Evolutionary conservation across 2,113 vertebrate genomes (phyloP).

Genomic region (Mustela lutreola): DNA sequence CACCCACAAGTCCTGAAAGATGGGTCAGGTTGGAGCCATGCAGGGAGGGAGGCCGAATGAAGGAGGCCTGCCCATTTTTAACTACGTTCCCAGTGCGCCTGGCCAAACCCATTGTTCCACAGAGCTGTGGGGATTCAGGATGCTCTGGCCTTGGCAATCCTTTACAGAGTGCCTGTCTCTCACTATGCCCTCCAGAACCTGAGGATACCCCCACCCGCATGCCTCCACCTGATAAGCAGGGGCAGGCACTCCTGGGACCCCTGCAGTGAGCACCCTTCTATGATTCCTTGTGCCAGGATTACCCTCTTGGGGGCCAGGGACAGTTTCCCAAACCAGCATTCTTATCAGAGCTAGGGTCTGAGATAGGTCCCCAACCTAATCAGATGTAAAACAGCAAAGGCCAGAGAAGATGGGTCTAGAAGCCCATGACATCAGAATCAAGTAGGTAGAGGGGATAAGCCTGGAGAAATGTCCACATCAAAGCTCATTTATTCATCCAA

Average conservation of each 20-base stretch:
- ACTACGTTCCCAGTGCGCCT: too few species aligned
- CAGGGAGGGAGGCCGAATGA: not conserved
- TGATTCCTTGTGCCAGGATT: not conserved
- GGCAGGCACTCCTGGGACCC: not conserved
- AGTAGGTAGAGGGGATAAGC: not conserved
- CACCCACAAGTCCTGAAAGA: not conserved
- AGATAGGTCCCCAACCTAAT: not conserved
- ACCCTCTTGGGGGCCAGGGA: not conserved
- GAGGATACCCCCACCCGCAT: not conserved
- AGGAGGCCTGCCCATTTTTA: not conserved
- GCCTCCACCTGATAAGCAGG: not conserved
- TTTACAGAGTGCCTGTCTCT: fast-evolving
- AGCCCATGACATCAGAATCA: not conserved
- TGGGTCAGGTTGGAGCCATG: fast-evolving
- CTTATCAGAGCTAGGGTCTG: not conserved
- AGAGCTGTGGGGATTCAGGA: not conserved
- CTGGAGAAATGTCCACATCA: not conserved
- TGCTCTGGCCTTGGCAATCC: not conserved
- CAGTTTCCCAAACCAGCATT: not conserved
- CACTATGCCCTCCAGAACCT: not conserved
- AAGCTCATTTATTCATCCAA: not conserved
- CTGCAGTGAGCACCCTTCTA: too few species aligned
- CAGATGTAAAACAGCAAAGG: not conserved
- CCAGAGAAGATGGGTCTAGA: not conserved
- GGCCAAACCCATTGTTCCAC: not conserved